Evolutionary conservation across 2,113 vertebrate species (phyloP).

Genomic region (Chrysemys picta): DNA sequence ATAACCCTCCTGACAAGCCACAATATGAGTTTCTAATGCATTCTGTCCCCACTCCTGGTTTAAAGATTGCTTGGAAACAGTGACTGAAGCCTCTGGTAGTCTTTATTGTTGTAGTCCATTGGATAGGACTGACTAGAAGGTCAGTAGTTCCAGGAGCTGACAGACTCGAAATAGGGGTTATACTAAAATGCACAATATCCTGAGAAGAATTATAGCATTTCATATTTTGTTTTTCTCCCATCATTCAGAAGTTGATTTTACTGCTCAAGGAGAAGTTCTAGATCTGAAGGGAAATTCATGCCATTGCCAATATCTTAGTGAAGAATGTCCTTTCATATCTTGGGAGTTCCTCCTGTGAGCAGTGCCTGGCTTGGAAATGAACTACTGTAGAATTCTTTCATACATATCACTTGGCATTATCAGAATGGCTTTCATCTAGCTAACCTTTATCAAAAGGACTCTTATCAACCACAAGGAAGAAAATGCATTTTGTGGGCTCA

Average conservation of each 20-base stretch:
- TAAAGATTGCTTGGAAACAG: neutral
- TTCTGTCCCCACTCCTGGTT: neutral
- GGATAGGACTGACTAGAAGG: neutral
- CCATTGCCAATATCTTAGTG: neutral
- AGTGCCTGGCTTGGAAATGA: neutral
- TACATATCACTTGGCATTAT: neutral
- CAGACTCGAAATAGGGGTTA: neutral
- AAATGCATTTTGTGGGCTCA: neutral
- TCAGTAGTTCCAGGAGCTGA: too few species aligned
- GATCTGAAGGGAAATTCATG: neutral
- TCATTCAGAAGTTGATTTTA: neutral
- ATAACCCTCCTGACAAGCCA: neutral
- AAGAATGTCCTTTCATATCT: neutral
- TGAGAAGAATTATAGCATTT: neutral
- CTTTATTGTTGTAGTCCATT: neutral
- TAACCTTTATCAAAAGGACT: neutral
- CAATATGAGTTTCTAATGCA: neutral
- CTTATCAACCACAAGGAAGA: neutral
- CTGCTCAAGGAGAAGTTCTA: neutral
- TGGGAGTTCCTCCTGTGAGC: neutral
- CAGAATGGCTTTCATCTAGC: neutral
- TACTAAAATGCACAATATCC: neutral
- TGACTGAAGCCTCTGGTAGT: neutral
- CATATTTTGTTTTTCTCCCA: neutral
- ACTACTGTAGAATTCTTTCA: neutral